Conservation (phyloP, 2,888 invertebrate genomes). For the Melanotus villosus region DNA sequence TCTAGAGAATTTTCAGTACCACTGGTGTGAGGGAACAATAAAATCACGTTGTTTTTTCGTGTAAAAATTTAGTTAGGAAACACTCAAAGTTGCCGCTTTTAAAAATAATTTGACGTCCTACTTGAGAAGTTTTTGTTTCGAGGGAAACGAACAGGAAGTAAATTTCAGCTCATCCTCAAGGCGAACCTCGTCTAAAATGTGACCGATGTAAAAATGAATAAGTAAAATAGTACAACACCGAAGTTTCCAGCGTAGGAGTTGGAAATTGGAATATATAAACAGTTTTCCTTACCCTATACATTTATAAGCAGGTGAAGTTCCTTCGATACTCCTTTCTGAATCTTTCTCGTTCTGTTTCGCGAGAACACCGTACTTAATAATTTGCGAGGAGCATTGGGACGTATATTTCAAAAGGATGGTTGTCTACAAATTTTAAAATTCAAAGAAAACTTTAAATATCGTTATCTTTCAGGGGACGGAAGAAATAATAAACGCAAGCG, state of each 20-base stretch:
- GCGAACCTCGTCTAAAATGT: constrained; percentile 17
- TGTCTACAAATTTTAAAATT: constrained; percentile 23
- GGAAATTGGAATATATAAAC: constrained; percentile 25
- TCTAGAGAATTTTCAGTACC: neutral
- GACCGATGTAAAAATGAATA: constrained; percentile 23
- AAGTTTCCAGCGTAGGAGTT: constrained; percentile 11
- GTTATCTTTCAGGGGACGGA: constrained; percentile 4
- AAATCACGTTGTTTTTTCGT: constrained; percentile 1
- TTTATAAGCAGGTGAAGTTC: constrained; percentile 22
- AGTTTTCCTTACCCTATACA: constrained; percentile 23
- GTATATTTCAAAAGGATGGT: neutral
- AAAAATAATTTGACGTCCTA: constrained; percentile 20
- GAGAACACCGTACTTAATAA: constrained; percentile 15
- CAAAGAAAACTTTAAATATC: constrained; percentile 20
- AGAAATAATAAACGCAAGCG: constrained; percentile 9
- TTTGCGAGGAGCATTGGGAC: constrained; percentile 6
- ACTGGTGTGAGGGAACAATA: constrained; percentile 6
- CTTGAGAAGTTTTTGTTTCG: constrained; percentile 14
- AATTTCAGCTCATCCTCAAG: constrained; percentile 11
- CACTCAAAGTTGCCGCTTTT: constrained; percentile 18
- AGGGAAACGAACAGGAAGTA: constrained; percentile 12
- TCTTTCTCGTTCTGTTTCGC: constrained; percentile 16
- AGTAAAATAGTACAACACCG: constrained; percentile 16
- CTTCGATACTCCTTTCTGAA: constrained; percentile 10
- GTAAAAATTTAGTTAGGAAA: constrained; percentile 19